Evolutionary conservation across 2,888 invertebrate genomes (phyloP).

Genomic region (Netelia fuscicornis): DNA sequence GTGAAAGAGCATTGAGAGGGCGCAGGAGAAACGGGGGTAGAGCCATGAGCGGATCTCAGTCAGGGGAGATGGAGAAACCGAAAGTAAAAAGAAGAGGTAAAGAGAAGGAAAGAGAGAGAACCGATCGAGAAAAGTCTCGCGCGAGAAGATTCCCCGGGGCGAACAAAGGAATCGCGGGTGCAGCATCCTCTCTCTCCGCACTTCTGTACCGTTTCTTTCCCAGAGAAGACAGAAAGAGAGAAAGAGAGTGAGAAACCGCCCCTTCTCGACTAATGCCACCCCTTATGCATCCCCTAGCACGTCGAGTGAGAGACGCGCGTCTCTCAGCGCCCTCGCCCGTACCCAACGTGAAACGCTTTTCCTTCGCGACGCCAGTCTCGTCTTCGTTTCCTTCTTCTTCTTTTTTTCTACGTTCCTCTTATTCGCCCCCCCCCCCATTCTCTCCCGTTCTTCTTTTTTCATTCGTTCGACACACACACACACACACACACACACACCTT

Average conservation of each 20-base stretch:
- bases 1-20: conserved; percentile 32
- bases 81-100: conserved; percentile 61
- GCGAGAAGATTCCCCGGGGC: conserved; percentile 72
- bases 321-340: conserved; percentile 54
- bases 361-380: conserved; percentile 48
- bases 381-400: conserved; percentile 61
- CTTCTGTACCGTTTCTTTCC: conserved; percentile 4
- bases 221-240: background rate
- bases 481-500: conserved; percentile 50
- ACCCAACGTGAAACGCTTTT: conserved; percentile 45
- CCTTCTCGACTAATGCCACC: conserved; percentile 80
- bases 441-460: conserved; percentile 52
- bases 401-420: conserved; percentile 49
- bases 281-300: conserved; percentile 78
- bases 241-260: conserved; percentile 66
- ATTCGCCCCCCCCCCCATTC: conserved; percentile 66
- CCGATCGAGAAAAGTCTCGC: conserved; percentile 71
- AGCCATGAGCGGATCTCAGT: conserved; percentile 28
- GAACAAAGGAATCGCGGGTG: conserved; percentile 76
- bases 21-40: background rate
- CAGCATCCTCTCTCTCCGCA: conserved; percentile 49
- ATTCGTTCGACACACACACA: conserved; percentile 49
- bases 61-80: conserved; percentile 27
- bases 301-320: conserved; percentile 45
- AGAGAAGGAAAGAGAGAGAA: conserved; percentile 70